Evolutionary conservation across 2,113 vertebrate species (phyloP).

Genomic region (Thinocorus orbignyianus): DNA sequence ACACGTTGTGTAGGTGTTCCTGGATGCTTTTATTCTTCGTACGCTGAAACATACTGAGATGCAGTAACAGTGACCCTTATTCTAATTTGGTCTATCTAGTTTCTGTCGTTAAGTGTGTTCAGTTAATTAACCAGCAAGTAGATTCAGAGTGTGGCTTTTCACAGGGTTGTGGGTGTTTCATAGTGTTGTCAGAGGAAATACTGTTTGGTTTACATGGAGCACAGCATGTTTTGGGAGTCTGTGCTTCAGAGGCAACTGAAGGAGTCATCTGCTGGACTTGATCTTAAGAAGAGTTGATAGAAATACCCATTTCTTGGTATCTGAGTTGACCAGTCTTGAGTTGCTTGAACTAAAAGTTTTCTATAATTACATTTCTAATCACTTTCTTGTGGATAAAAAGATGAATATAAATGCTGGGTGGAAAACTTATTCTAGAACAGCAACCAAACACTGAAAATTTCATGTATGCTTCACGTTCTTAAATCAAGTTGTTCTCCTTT

Average conservation of each 20-base stretch:
- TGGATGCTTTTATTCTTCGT: background rate
- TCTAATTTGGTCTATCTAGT: background rate
- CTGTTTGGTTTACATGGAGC: background rate
- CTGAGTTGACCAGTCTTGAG: background rate
- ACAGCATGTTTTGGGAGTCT: background rate
- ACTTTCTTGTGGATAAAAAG: background rate
- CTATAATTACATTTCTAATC: background rate
- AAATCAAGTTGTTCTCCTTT: constrained; percentile 11
- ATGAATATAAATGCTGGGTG: background rate
- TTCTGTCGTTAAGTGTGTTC: background rate
- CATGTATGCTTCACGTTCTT: background rate
- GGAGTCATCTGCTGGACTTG: background rate
- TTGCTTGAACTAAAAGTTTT: background rate
- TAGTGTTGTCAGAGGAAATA: background rate
- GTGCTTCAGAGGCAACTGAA: background rate
- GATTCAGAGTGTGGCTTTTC: background rate
- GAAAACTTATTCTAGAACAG: background rate
- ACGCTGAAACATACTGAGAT: background rate
- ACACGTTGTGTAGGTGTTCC: background rate
- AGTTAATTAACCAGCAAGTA: background rate
- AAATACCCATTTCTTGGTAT: background rate
- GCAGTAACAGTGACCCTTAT: background rate
- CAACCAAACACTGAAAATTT: background rate
- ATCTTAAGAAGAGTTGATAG: background rate
- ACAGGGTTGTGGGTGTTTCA: background rate